Base-by-base conservation (phyloP, 2,113 vertebrate genomes). In the Seriola quinqueradiata region DNA sequence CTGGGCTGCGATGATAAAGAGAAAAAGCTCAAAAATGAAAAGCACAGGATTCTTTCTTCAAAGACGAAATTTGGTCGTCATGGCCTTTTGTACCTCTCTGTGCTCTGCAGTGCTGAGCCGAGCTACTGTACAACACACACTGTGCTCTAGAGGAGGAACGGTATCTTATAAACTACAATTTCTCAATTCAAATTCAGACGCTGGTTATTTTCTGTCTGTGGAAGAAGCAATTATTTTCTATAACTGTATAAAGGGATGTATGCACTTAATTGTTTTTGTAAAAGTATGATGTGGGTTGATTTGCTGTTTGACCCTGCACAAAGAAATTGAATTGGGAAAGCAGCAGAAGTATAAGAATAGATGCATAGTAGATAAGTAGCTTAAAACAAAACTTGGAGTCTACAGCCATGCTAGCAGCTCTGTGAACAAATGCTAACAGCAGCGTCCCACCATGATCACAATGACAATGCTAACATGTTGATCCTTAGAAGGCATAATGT, bases 21-120 rank as follows among this genome's bases (percentile, higher is more conserved):
- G 70, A 40, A 86, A 79, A 81, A 38, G 73, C 79, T 83, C 1
- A 14, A 64, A 86, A 84, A 70, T 74, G 77, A 83, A 85, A 84
- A 73, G 42, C 17, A 2, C 61, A 75, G 65, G 48, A 50, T 52
- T 75, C 25, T 70, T 63, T 71, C 71, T 81, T 76, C 66, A 75
- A 71, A 83, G 61, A 52, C 2, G 0, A 46, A 79, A 84, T 73
- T 0, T 44, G 3, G 11, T 63, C 21, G 7, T 81, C 61, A 25
- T 48, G 78, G 44, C 60, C 66, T 32, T 70, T 81, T 83, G 46
- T 72, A 58, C 46, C 32, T 68, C 14, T 72, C 72, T 80, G 69
- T 66, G 67, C 42, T 79, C 28, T 48, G 23, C 23, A 34, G 64
- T 38, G 69, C 65, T 59, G 52, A 38, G 68, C 71, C 65, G 46